Evolutionary conservation across 1,140 invertebrate species (phyloP), one percentile per base, ranked within the genome.

Genomic region (Heliconius hewitsoni): DNA sequence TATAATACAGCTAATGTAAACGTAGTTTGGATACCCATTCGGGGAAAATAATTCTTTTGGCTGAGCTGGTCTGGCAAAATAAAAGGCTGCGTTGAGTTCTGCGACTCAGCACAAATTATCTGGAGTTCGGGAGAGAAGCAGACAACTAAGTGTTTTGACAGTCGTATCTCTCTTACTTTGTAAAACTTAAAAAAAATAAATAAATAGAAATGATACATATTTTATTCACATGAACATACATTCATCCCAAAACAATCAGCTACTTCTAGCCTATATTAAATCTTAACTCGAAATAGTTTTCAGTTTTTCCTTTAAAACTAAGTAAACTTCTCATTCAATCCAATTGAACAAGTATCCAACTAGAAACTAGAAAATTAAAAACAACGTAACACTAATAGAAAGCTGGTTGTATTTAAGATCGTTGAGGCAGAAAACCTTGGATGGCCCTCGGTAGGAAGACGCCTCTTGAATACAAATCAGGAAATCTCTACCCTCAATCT

Each of bases 401-500:
- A 88, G 77, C 82, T 83, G 80, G 42, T 71, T 87, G 88, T 87
- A 90, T 90, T 92, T 89, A 90, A 87, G 85, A 83, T 77, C 85
- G 80, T 76, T 82, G 85, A 83, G 76, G 81, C 85, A 83, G 85
- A 84, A 86, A 88, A 86, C 85, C 85, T 82, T 82, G 83, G 82
- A 81, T 77, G 85, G 83, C 81, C 82, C 84, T 81, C 85, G 85
- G 84, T 86, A 84, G 82, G 76, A 60, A 30, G 81, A 81, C 85
- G 80, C 39, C 70, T 57, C 71, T 78, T 86, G 91, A 88, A 92
- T 92, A 92, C 88, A 88, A 92, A 92, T 87, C 86, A 88, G 85
- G 57, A 80, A 90, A 91, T 92, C 89, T 90, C 90, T 88, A 90
- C 89, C 90, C 89, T 87, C 89, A 91, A 92, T 92, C 90, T 91